A percentile compares a stretch with the other conserved stretches of the same genome.
phyloP scores from a whole-genome alignment of 2,797 vertebrate species.

The Nyctibius grandis region DNA sequence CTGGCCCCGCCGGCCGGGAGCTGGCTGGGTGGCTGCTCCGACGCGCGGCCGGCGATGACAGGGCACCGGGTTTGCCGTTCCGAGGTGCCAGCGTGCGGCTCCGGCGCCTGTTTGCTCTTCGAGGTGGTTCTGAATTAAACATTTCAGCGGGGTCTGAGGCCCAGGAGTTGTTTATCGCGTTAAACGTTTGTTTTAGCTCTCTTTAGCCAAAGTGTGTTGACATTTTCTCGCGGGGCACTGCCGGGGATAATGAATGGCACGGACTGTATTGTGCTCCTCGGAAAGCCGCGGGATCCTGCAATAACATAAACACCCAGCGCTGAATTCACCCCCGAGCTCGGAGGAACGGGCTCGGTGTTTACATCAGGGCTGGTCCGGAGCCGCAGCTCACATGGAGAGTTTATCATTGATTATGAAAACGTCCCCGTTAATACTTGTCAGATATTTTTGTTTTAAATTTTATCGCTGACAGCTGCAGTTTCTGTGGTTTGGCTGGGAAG shows the following conservation, averaged over 20 bases:
- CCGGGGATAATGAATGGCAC: slow-evolving; percentile 16
- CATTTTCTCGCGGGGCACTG: slow-evolving; percentile 10
- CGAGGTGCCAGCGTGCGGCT: not conserved
- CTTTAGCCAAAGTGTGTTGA: not conserved
- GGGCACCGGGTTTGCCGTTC: not conserved
- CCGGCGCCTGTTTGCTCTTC: not conserved
- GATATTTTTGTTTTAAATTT: not conserved
- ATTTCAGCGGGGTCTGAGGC: not conserved
- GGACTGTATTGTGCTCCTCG: not conserved
- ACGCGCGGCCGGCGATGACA: not conserved
- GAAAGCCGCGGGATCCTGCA: not conserved
- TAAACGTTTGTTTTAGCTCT: slow-evolving; percentile 26
- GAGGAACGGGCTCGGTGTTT: not conserved
- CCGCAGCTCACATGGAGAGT: fast-evolving
- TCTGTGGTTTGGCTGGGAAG: fast-evolving
- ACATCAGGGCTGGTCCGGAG: not conserved
- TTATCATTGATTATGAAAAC: not conserved
- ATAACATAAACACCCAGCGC: not conserved
- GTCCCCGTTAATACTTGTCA: fast-evolving
- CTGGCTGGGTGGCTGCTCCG: not conserved
- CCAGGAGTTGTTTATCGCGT: not conserved
- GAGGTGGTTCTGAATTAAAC: not conserved
- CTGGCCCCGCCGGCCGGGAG: not conserved
- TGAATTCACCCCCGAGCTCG: not conserved
- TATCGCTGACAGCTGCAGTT: not conserved